These are phyloP conservation scores for Perca schrenkii DNA, from an alignment of 2,113 vertebrate genomes.

Conservation along the genomic window DNA sequence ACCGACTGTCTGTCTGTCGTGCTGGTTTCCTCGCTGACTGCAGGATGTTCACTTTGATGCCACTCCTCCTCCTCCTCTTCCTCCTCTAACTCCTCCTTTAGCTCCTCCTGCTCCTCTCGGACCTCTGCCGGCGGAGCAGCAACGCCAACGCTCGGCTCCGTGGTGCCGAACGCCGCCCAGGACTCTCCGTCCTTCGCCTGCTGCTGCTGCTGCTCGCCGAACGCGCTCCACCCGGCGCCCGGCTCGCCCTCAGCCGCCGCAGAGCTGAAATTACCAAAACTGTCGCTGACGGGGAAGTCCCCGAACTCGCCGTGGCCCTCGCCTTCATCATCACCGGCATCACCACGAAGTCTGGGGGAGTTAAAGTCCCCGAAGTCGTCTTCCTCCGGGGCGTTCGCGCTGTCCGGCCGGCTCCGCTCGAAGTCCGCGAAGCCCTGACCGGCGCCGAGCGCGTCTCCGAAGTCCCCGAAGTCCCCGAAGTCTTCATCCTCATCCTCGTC, in stretches of 20 bases:
- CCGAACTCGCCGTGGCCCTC: conserved; percentile 47
- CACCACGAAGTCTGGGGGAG: conserved; percentile 77
- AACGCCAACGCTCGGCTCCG: conserved; percentile 71
- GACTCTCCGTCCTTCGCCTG: conserved; percentile 82
- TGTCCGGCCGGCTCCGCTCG: conserved; percentile 48
- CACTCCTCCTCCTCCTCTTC: conserved; percentile 88
- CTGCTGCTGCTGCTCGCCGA: conserved; percentile 79
- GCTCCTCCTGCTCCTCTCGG: conserved; percentile 78
- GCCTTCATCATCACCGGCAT: too few relatives aligned
- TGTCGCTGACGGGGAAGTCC: conserved; percentile 87
- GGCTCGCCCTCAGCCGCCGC: conserved; percentile 76
- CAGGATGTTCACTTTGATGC: conserved; percentile 70
- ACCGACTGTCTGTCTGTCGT: conserved; percentile 74
- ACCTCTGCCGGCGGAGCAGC: conserved; percentile 60
- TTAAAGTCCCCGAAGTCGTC: conserved; percentile 91
- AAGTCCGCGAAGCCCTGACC: conserved; percentile 80
- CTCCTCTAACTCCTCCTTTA: conserved; percentile 76
- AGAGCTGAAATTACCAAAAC: conserved; percentile 94
- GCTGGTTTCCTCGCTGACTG: conserved; percentile 64
- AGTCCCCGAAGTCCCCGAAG: conserved; percentile 90
- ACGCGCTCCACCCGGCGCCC: conserved; percentile 90
- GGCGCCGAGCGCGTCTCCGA: conserved; percentile 82
- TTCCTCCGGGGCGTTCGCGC: conserved; percentile 49
- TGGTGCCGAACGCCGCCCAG: conserved; percentile 92
- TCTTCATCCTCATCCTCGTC: conserved; percentile 61